These are phyloP conservation scores for Peromyscus polionotus DNA, from an alignment of 2,113 vertebrate genomes.

Conservation along the genomic window DNA sequence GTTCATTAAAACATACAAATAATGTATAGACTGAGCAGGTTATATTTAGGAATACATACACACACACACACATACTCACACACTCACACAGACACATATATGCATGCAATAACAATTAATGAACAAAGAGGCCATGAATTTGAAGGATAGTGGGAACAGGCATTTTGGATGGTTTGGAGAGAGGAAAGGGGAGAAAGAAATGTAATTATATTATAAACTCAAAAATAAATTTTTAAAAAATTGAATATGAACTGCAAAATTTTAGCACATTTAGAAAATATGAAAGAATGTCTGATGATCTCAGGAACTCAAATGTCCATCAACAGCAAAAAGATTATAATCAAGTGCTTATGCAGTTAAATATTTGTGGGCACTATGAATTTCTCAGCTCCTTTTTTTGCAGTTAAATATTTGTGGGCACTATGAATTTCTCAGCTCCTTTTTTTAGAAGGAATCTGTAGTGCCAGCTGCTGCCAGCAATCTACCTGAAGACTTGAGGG, in stretches of 20 bases:
- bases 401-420: background rate
- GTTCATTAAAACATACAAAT: background rate
- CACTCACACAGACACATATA: background rate
- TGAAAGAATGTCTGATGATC: background rate
- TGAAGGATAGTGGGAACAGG: background rate
- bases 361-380: background rate
- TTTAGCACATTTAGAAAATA: constrained; percentile 10
- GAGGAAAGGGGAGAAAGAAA: background rate
- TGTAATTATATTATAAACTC: background rate
- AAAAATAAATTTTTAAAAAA: background rate
- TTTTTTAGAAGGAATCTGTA: background rate
- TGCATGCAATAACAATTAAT: background rate
- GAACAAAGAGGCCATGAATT: background rate
- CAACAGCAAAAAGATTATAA: background rate
- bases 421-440: background rate
- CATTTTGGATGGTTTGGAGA: background rate
- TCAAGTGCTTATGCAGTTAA: background rate
- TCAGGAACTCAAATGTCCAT: constrained; percentile 31
- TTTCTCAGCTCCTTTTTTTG: background rate
- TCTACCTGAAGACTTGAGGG: background rate
- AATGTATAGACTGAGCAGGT: too few species aligned
- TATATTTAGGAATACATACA: too few species aligned
- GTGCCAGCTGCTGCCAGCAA: background rate
- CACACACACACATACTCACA: background rate
- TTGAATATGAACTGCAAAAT: constrained; percentile 18